Base-by-base conservation (phyloP, 1,140 invertebrate genomes). In the Cotesia vestalis region DNA sequence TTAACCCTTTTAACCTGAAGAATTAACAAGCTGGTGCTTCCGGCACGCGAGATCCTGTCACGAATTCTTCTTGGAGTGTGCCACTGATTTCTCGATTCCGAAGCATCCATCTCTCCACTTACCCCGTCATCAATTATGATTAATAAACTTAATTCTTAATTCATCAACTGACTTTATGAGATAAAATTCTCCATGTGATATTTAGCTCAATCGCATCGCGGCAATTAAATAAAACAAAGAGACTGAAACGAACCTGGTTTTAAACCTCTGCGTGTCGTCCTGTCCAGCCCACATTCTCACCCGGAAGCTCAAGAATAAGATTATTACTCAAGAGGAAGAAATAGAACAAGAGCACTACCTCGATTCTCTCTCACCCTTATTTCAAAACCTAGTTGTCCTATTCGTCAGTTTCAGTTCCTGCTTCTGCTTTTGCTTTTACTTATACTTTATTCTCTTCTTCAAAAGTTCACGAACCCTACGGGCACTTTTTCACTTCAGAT, bases 251-350 rank as follows among this genome's bases (percentile, higher is more conserved):
- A 73, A 85, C 83, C 83, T 83, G 79, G 83, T 85, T 78, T 85
- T 84, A 72, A 83, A 85, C 71, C 79, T 78, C 63, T 81, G 80
- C 70, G 83, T 83, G 72, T 84, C 82, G 74, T 84, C 83, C 69
- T 84, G 80, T 66, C 83, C 83, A 72, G 83, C 83, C 83, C 83
- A 85, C 83, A 85, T 84, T 74, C 74, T 71, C 63, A 40, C 73
- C 40, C 61, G 17, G 53, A 60, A 57, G 36, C 62, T 60, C 60
- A 64, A 36, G 59, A 46, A 46, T 46, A 46, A 46, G 40, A 46
- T 46, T 46, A 46, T 46, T 46, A 46, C 8, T 27, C 38, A 66
- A 60, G 53, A 71, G 40, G 5, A 17, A 27, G 51, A 64, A 53
- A 1, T 17, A 71, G 61, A 71, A 55, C 8, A 35, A 66, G 12